A percentile compares a stretch with the other conserved stretches of the same genome.
Evolutionary conservation across 2,797 vertebrate species (phyloP).

Genomic region (Fistularia commersonii): DNA sequence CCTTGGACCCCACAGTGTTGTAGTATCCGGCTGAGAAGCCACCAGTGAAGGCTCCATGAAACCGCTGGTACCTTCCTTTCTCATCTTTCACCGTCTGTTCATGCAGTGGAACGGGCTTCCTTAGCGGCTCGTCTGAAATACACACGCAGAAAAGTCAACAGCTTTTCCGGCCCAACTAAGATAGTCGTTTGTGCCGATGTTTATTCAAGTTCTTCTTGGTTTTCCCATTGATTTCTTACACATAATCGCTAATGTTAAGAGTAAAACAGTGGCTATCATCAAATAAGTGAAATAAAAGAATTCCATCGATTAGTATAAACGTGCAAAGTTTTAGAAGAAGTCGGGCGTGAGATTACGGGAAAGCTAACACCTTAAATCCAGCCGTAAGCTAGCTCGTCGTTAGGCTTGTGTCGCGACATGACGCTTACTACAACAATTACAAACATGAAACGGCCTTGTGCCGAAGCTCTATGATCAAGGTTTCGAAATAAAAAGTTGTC

Average conservation of each 20-base stretch:
- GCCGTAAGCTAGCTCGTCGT: too few relatives aligned
- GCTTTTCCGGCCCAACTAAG: neutral
- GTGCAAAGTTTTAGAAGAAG: too few relatives aligned
- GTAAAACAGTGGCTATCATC: too few relatives aligned
- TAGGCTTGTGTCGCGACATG: too few relatives aligned
- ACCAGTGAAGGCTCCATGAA: slow-evolving; percentile 95
- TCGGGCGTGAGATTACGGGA: too few relatives aligned
- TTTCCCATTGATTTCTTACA: too few relatives aligned
- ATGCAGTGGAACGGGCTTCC: slow-evolving; percentile 87
- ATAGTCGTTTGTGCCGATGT: neutral
- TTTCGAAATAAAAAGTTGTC: rapidly evolving
- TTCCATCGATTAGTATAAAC: too few relatives aligned
- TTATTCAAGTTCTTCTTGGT: neutral
- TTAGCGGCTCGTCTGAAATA: slow-evolving; percentile 80
- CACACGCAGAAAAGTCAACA: neutral
- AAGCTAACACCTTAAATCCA: too few relatives aligned
- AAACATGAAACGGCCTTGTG: neutral
- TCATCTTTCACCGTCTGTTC: slow-evolving; percentile 95
- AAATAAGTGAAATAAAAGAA: too few relatives aligned
- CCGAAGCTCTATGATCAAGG: neutral
- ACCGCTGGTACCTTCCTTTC: slow-evolving; percentile 87
- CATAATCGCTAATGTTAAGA: too few relatives aligned
- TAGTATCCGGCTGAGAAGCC: slow-evolving; percentile 96
- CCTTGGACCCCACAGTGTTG: slow-evolving; percentile 93
- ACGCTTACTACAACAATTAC: neutral